A percentile compares a stretch with the other conserved stretches of the same genome.
phyloP scores from a whole-genome alignment of 2,797 vertebrate species.

The Anguilla marmorata region DNA sequence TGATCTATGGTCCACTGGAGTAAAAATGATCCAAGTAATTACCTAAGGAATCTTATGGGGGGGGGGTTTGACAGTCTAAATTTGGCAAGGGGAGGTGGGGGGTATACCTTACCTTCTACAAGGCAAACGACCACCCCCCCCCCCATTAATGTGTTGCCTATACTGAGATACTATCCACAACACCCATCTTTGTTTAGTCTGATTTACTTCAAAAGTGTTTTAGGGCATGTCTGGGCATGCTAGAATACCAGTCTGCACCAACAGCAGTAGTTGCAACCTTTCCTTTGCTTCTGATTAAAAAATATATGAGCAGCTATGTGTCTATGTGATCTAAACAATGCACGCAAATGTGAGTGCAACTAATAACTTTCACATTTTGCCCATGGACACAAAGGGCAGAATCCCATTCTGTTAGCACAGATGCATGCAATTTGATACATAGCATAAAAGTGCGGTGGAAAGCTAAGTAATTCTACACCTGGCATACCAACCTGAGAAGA shows the following conservation, averaged over 20 bases:
- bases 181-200: background rate
- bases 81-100: background rate
- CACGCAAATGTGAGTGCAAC: background rate
- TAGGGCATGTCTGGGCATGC: background rate
- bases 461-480: background rate
- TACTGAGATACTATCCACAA: background rate
- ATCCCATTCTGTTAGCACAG: background rate
- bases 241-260: background rate
- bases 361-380: background rate
- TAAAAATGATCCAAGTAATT: background rate
- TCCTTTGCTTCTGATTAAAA: constrained; percentile 4
- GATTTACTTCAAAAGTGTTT: background rate
- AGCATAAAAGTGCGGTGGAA: background rate
- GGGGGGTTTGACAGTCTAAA: background rate
- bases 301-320: background rate
- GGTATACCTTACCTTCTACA: background rate
- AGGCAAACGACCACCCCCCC: background rate
- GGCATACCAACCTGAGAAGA: background rate
- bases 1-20: background rate
- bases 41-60: background rate
- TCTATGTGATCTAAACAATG: background rate
- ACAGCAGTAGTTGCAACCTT: background rate
- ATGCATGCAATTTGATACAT: background rate
- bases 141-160: background rate
- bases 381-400: background rate